phyloP scores from a whole-genome alignment of 2,113 vertebrate species.

The Carassius auratus region DNA sequence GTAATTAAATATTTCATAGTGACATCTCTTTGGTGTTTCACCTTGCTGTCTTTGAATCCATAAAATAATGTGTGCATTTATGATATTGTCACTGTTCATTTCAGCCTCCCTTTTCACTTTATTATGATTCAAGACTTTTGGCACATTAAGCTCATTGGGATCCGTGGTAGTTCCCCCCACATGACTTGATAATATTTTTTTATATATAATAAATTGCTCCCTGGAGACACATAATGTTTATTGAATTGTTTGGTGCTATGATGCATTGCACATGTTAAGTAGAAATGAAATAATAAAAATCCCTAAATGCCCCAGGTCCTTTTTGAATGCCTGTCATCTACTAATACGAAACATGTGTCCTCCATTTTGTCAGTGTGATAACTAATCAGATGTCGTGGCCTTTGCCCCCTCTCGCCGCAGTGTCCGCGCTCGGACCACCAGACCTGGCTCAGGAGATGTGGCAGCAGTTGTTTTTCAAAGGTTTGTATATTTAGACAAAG shows the following conservation, averaged over 20 bases:
- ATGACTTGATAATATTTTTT: background rate
- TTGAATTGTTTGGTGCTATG: background rate
- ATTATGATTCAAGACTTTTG: background rate
- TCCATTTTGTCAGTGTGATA: slow-evolving; percentile 44
- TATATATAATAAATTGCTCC: background rate
- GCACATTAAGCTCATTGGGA: slow-evolving; percentile 22
- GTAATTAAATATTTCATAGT: slow-evolving; percentile 52
- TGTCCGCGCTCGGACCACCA: slow-evolving; percentile 29
- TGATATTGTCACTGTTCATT: slow-evolving; percentile 29
- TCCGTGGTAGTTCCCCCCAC: background rate
- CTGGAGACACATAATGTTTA: background rate
- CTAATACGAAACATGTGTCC: slow-evolving; percentile 47
- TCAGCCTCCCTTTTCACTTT: slow-evolving; percentile 32
- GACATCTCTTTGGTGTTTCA: slow-evolving; percentile 26
- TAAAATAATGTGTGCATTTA: slow-evolving; percentile 49
- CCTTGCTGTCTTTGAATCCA: slow-evolving; percentile 28
- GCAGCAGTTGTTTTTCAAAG: slow-evolving; percentile 45
- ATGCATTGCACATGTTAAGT: background rate
- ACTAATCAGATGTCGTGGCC: slow-evolving; percentile 52
- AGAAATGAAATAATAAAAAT: background rate
- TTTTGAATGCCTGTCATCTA: background rate
- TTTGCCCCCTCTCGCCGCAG: slow-evolving; percentile 29
- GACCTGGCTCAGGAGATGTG: slow-evolving; percentile 44
- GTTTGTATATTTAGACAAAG: slow-evolving; percentile 60
- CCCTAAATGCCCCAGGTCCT: background rate